Conservation (phyloP, 2,113 vertebrate species). For the Phalacrocorax brasilianus region DNA sequence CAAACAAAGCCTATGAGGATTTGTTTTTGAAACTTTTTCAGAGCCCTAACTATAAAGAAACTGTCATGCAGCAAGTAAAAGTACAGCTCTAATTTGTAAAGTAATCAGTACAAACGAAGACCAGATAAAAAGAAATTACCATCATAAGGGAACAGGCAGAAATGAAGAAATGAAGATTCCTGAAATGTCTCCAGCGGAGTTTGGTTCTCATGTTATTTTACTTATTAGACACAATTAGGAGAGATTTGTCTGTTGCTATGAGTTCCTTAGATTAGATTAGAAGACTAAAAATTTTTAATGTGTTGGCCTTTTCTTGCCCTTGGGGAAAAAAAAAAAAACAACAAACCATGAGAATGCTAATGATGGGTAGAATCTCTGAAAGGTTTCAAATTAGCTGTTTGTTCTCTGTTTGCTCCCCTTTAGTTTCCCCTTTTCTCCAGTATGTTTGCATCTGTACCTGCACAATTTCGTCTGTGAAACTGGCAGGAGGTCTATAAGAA, state of each 20-base stretch:
- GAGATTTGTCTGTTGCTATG: not conserved
- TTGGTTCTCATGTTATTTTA: constrained; percentile 23
- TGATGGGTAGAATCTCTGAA: not conserved
- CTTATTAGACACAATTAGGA: constrained; percentile 29
- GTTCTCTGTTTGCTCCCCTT: not conserved
- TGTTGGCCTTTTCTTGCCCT: not conserved
- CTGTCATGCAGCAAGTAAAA: not conserved
- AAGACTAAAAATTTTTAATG: constrained; percentile 3
- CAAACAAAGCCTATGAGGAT: not conserved
- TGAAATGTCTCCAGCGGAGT: constrained; percentile 9
- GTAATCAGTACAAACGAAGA: constrained; percentile 40
- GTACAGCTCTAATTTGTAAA: constrained; percentile 4
- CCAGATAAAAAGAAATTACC: constrained; percentile 42
- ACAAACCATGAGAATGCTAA: not conserved
- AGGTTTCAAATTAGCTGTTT: not conserved
- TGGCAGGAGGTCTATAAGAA: not conserved
- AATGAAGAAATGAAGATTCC: constrained; percentile 22
- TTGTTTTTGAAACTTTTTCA: not conserved
- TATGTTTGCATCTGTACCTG: not conserved
- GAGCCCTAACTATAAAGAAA: not conserved
- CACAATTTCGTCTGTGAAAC: not conserved
- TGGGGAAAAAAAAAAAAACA: not conserved
- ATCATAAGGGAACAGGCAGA: not conserved
- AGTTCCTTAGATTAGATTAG: constrained; percentile 30
- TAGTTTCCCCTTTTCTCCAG: not conserved